Evolutionary conservation across 2,888 invertebrate species (phyloP), one percentile per base, ranked within the genome.

Genomic region (Oconnorella tubifera): DNA sequence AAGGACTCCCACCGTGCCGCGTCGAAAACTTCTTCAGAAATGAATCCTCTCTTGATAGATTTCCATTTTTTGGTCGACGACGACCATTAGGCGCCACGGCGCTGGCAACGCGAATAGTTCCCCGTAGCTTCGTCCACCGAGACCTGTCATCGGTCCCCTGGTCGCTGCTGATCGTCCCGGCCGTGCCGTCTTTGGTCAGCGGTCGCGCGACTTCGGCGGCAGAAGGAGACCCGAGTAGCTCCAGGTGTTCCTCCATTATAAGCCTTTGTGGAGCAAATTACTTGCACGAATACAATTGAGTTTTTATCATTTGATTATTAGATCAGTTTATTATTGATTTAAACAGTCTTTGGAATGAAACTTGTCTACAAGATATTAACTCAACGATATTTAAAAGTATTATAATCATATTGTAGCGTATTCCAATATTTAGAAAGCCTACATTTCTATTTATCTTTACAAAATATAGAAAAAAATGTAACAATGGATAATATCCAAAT

Each of bases 1-100:
- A 50, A 31, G 49, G 60, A n/a, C 29, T 50, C 2, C 60, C 60
- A 10, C 74, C 74, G 83, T 94, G 93, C 56, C 95, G 86, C 3
- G 94, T 94, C 28, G 95, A 93, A 84, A 96, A 96, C 75, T 93
- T 87, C 83, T 93, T 91, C 76, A 96, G 85, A 83, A 96, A 96
- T 3, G 81, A 80, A 69, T 80, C 81, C 56, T 80, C 77, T 32
- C 80, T 64, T 14, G 73, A 68, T n/a, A 80, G 69, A n/a, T 60
- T 53, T 29, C 53, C 23, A 31, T 66, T 60, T 29, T 69, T 65
- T 67, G 75, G 14, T 6, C 60, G 60, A 4, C 50, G 3, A 6
- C 51, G 23, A 10, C 23, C 3, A 19, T 49, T 23, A 6, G 50
- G 60, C 0, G 60, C 60, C 28, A 60, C 60, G 2, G 48, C 49